Percentiles rank a stretch among this genome's conserved stretches.
phyloP scores from a whole-genome alignment of 2,888 invertebrate species.

The Parnassius smintheus region DNA sequence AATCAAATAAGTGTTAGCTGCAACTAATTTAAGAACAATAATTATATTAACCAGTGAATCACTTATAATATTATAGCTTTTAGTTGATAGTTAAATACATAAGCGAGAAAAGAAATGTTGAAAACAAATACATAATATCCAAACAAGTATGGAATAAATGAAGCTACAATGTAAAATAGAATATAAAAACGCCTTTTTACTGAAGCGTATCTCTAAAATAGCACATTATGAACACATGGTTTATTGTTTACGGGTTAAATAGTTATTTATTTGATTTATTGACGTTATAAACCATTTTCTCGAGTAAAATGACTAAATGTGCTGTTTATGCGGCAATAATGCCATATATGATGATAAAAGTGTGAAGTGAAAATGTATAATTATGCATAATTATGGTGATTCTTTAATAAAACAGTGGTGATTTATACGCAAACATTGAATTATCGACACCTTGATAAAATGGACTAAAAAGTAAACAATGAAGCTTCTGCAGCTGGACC shows the following conservation, averaged over 20 bases:
- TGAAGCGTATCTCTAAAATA: slow-evolving; percentile 7
- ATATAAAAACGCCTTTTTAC: slow-evolving; percentile 3
- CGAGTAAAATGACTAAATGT: slow-evolving; percentile 24
- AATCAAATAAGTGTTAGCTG: too few species aligned
- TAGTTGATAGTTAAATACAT: slow-evolving; percentile 10
- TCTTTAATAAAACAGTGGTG: not conserved
- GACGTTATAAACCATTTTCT: slow-evolving; percentile 12
- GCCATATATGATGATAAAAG: slow-evolving; percentile 26
- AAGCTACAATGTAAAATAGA: slow-evolving; percentile 1
- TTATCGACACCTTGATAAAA: not conserved
- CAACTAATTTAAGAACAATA: not conserved
- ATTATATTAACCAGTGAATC: slow-evolving; percentile 2
- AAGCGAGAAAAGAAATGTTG: slow-evolving; percentile 5
- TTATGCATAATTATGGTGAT: slow-evolving; percentile 20
- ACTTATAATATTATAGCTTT: not conserved
- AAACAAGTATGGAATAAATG: not conserved
- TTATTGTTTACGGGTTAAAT: slow-evolving; percentile 15
- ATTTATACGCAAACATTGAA: not conserved
- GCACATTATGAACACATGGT: slow-evolving; percentile 8
- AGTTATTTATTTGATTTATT: slow-evolving; percentile 21
- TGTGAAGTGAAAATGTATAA: slow-evolving; percentile 30
- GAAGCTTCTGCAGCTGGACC: not conserved
- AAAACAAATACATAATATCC: not conserved
- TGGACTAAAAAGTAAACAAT: not conserved
- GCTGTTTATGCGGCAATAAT: slow-evolving; percentile 25